phyloP scores from a whole-genome alignment of 2,113 vertebrate genomes.

The Gnathonemus longibarbis region DNA sequence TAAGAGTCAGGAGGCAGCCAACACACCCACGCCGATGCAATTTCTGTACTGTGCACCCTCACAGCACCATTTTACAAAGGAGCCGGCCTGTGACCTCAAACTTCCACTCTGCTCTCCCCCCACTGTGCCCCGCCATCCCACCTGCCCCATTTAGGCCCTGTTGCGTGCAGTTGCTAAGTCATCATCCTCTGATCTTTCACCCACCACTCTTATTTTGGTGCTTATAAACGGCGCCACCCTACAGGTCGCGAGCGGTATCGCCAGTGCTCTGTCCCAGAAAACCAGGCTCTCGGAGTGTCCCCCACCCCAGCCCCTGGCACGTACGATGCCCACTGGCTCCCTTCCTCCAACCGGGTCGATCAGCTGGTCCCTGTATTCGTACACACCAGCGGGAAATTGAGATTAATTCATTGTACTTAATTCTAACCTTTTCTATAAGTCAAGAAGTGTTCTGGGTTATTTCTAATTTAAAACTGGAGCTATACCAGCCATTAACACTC shows the following conservation, averaged over 20 bases:
- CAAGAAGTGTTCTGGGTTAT: conserved; percentile 48
- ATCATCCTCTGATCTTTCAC: not conserved
- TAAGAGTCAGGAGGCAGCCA: not conserved
- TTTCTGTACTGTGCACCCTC: not conserved
- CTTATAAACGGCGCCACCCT: not conserved
- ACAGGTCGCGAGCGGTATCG: not conserved
- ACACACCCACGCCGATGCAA: not conserved
- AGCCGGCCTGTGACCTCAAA: not conserved
- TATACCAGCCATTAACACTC: conserved; percentile 47
- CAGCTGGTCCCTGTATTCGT: conserved; percentile 20
- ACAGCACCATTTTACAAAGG: not conserved
- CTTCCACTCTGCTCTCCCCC: not conserved
- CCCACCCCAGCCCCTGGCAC: not conserved
- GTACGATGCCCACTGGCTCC: not conserved
- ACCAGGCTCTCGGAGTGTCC: not conserved
- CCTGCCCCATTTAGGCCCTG: not conserved
- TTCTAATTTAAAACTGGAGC: conserved; percentile 61
- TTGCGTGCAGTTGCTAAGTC: not conserved
- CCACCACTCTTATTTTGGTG: not conserved
- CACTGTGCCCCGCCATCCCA: not conserved
- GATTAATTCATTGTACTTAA: conserved; percentile 59
- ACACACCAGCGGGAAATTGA: conserved; percentile 42
- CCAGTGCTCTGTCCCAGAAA: not conserved
- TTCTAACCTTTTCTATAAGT: conserved; percentile 56
- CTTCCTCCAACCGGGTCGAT: conserved; percentile 3